Conservation (phyloP, 2,888 invertebrate species). For the Antheraea assamensis region DNA sequence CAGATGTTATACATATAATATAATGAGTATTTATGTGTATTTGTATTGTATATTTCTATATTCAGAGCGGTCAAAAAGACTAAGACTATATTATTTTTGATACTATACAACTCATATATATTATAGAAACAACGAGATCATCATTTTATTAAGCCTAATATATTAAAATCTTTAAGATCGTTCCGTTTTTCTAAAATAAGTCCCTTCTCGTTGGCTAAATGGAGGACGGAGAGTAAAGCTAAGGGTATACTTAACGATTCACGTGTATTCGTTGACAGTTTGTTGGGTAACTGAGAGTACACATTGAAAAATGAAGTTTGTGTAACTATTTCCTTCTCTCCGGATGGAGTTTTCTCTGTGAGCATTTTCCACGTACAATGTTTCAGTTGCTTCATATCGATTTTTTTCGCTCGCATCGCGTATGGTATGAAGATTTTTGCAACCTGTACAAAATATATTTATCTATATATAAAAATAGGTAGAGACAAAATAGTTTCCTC, state of each 20-base stretch:
- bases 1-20: too few species aligned
- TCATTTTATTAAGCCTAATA: constrained; percentile 48
- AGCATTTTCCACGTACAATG: constrained; percentile 87
- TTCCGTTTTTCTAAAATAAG: constrained; percentile 78
- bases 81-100: too few species aligned
- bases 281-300: constrained; percentile 81
- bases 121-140: not conserved
- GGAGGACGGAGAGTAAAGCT: constrained; percentile 90
- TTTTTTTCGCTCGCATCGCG: constrained; percentile 91
- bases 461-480: not conserved
- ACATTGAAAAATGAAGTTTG: constrained; percentile 79
- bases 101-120: not conserved
- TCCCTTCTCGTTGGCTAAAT: constrained; percentile 91
- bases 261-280: constrained; percentile 83
- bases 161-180: constrained; percentile 79
- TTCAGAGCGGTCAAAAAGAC: too few species aligned
- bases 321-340: constrained; percentile 62
- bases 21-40: too few species aligned
- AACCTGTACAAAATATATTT: constrained; percentile 67
- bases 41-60: too few species aligned
- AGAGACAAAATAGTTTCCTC: too few species aligned
- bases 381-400: constrained; percentile 93
- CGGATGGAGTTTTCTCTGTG: constrained; percentile 56
- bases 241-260: constrained; percentile 90
- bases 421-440: constrained; percentile 89